Base-by-base conservation (phyloP, 2,797 vertebrate genomes). In the Ataeniobius toweri region DNA sequence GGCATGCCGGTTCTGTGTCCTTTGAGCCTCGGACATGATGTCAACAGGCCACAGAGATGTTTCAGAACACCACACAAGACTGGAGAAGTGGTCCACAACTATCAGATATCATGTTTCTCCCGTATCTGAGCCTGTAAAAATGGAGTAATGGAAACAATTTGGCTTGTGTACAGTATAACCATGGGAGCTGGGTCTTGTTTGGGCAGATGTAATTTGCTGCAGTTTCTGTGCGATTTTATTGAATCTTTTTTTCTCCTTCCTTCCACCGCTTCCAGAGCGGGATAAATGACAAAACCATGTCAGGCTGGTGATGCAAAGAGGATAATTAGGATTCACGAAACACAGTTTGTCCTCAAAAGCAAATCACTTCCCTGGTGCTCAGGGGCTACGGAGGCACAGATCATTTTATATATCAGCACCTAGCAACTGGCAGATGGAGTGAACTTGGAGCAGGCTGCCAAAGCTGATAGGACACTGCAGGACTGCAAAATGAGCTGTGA, bases 391-490 rank as follows among this genome's bases (percentile, higher is more conserved):
- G 82, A 94, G 92, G 94, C 93, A 90, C 91, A 93, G 92, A 94
- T 94, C 94, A 94, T 94, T 96, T 95, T 94, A 95, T 95, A 94
- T 94, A 94, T 95, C 94, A 93, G 94, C 93, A 95, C 93, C 95
- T 95, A 95, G 94, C 93, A 95, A 95, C 94, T 94, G 92, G 93
- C 94, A 94, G 94, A 94, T 94, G 91, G 91, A 94, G 92, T 94
- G 88, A 94, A 95, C 92, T 93, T 92, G 85, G 90, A 85, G 89
- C 89, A 84, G 93, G 91, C 92, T 93, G 90, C 93, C 93, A 94
- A 93, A 90, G 91, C 93, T 90, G 91, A 91, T 93, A 90, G 92
- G 91, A 92, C 92, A 93, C 89, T 92, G 93, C 91, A 94, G 93
- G 93, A 93, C 91, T 91, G 90, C 91, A 91, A 92, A 94, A 92